Conservation (phyloP, 2,113 vertebrate genomes). For the Echinops telfairi region DNA sequence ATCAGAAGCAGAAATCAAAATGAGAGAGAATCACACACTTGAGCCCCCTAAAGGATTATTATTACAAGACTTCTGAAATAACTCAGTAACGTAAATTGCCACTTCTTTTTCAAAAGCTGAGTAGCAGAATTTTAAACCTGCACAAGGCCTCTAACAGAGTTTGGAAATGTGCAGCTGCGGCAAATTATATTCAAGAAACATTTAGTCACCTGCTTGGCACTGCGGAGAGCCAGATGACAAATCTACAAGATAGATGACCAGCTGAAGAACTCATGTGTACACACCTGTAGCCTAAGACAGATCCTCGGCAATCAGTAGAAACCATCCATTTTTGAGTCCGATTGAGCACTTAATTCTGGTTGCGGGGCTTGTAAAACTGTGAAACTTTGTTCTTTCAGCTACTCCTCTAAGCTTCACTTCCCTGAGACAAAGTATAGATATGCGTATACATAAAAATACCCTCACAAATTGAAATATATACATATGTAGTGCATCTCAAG, state of each 20-base stretch:
- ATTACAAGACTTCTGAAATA: slow-evolving; percentile 26
- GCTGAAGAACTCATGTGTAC: neutral
- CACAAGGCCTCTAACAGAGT: neutral
- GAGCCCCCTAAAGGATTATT: neutral
- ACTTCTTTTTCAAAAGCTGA: neutral
- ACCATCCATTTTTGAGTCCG: neutral
- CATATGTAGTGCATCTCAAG: neutral
- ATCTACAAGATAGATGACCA: neutral
- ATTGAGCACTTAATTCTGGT: neutral
- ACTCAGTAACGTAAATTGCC: neutral
- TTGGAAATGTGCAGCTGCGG: neutral
- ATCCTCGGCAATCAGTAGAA: neutral
- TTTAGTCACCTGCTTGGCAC: neutral
- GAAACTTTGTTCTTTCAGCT: neutral
- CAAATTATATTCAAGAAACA: neutral
- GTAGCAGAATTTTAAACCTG: neutral
- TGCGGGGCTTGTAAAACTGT: neutral
- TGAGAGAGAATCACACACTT: neutral
- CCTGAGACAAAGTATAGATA: neutral
- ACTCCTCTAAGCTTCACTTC: neutral
- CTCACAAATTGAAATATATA: neutral
- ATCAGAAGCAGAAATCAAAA: neutral
- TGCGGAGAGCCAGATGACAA: neutral
- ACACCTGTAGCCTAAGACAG: neutral
- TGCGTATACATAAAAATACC: neutral